Evolutionary conservation across 2,113 vertebrate species (phyloP).

Genomic region (Pedionomus torquatus): DNA sequence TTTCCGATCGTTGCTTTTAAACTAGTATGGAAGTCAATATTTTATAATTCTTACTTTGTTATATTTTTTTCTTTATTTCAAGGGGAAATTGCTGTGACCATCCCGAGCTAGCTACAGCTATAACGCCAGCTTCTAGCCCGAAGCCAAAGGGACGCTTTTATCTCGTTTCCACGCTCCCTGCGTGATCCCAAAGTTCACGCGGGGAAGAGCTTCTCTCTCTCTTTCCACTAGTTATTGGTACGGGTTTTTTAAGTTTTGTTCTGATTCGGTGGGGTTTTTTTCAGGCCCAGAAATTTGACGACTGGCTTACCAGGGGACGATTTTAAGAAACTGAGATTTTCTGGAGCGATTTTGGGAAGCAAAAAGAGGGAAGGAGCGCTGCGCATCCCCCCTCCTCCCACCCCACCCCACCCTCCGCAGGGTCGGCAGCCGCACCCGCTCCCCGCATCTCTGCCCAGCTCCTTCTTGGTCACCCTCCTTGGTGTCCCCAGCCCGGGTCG

Average conservation of each 20-base stretch:
- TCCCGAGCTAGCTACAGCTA: neutral
- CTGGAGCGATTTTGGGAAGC: neutral
- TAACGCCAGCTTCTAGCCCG: neutral
- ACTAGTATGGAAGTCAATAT: neutral
- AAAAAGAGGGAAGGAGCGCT: neutral
- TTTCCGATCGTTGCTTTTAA: neutral
- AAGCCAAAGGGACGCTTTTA: no score
- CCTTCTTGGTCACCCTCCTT: neutral
- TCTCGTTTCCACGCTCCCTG: fast-evolving
- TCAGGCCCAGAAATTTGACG: neutral
- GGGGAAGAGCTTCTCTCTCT: neutral
- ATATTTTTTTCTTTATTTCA: neutral
- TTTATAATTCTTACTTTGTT: neutral
- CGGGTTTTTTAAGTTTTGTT: no score
- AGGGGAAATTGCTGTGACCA: fast-evolving
- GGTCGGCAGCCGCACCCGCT: neutral
- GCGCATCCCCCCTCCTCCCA: neutral
- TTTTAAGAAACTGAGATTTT: neutral
- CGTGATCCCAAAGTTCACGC: fast-evolving
- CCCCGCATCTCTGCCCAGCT: neutral
- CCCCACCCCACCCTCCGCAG: no score
- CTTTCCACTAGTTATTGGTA: neutral
- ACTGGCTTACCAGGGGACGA: fast-evolving
- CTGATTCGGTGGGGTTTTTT: neutral
- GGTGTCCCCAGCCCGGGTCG: neutral